Conservation (phyloP, 2,888 invertebrate genomes). For the Drosophila kanekoi region DNA sequence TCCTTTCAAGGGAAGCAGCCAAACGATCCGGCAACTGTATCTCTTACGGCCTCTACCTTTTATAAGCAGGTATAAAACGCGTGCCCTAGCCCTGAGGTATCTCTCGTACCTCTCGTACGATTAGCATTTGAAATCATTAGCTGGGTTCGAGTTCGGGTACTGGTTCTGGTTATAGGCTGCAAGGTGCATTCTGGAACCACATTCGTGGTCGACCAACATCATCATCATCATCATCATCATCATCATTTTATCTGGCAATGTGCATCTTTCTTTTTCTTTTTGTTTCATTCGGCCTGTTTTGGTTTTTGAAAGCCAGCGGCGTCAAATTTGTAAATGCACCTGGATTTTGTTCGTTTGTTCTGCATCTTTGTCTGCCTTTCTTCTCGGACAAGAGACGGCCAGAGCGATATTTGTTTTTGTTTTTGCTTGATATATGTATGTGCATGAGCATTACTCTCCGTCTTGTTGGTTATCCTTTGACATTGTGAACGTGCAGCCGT, state of each 20-base stretch:
- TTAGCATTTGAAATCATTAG: conserved; percentile 84
- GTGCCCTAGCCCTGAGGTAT: conserved; percentile 49
- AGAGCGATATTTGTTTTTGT: conserved; percentile 67
- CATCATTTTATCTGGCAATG: conserved; percentile 73
- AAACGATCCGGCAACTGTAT: conserved; percentile 59
- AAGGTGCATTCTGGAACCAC: conserved; percentile 82
- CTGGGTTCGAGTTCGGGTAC: conserved; percentile 23
- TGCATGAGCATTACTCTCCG: conserved; percentile 59
- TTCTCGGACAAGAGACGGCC: conserved; percentile 25
- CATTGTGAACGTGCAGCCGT: conserved; percentile 65
- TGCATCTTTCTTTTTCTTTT: conserved; percentile 71
- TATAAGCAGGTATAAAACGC: conserved; percentile 72
- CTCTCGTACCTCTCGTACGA: conserved; percentile 60
- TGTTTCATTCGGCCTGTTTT: conserved; percentile 65
- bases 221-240: conserved; percentile 47
- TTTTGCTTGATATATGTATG: conserved; percentile 46
- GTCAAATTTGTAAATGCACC: conserved; percentile 82
- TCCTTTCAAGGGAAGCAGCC: conserved; percentile 68
- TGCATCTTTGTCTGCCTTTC: conserved; percentile 55
- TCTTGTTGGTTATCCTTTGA: conserved; percentile 74
- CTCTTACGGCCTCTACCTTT: conserved; percentile 38
- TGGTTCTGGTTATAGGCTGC: conserved; percentile 58
- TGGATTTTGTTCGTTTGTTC: conserved; percentile 67
- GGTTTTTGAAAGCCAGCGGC: conserved; percentile 72
- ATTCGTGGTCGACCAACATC: conserved; percentile 72